Base-by-base conservation (phyloP, 2,888 invertebrate genomes). In the Cancer borealis region DNA sequence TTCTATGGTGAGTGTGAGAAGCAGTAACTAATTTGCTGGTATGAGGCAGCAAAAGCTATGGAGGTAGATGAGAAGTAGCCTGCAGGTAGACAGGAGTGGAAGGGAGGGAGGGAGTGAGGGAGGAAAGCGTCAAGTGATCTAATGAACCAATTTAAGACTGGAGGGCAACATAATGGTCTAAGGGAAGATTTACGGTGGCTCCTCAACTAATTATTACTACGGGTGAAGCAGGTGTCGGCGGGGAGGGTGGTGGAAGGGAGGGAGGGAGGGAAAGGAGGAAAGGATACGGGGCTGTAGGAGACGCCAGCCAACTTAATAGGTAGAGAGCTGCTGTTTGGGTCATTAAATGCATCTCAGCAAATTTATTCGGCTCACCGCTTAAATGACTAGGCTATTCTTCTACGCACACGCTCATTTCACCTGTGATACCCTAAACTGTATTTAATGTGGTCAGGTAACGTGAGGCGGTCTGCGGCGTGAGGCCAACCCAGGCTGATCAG, bases 321-420 rank as follows among this genome's bases (percentile, higher is more conserved):
- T 79, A 30, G 30, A 79, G 79, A 30, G 79, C 79, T 30, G 79
- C 30, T 79, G 79, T 79, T 30, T 30, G 79, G 79, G 79, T 30
- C 79, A 79, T 79, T 79, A 79, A 79, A 79, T 79, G 79, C 79
- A 79, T 79, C 79, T 79, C 79, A 30, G 79, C 30, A 79, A 79
- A 79, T 79, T 26, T 79, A 79, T 79, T 30, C 79, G 26, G 26
- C 10, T 26, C 30, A 0, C 26, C 79, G 30, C 30, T 79, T 6
- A 79, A 30, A 79, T 79, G 79, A 79, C 79, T 30, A 26, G 79
- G 79, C 79, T 30, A 79, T 79, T 79, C 79, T 30, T 79, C 30
- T 30, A 26, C 79, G 30, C 79, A 79, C 79, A 79, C 79, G 79
- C 79, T 30, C 12, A 26, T 30, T 30, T 26, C 79, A 79, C 79